Conservation (phyloP, 2,113 vertebrate genomes). For the Mesitornis unicolor region DNA sequence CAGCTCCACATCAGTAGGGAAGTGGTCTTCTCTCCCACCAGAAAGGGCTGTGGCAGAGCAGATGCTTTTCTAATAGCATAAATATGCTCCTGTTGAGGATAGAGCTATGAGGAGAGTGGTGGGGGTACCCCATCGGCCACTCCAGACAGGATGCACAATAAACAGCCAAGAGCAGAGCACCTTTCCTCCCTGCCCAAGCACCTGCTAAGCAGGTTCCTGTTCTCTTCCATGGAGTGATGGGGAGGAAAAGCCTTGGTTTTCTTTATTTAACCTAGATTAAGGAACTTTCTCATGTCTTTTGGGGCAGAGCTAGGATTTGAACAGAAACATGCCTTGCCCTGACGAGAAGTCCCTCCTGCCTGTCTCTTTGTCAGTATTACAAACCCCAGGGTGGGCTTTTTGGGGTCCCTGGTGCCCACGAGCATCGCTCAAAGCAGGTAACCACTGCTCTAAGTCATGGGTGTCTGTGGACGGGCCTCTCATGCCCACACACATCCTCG, state of each 20-base stretch:
- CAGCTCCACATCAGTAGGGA: rapidly evolving
- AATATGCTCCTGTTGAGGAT: not conserved
- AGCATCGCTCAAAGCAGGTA: not conserved
- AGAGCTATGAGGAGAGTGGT: not conserved
- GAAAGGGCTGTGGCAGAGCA: not conserved
- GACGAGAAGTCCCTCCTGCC: not conserved
- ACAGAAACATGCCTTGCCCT: not conserved
- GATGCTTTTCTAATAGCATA: not conserved
- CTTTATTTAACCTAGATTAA: not conserved
- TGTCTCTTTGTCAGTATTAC: not conserved
- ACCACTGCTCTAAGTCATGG: not conserved
- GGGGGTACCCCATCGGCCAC: too few relatives aligned
- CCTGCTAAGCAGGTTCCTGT: too few relatives aligned
- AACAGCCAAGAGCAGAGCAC: not conserved
- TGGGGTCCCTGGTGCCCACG: rapidly evolving
- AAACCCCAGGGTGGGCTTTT: not conserved
- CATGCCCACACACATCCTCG: too few relatives aligned
- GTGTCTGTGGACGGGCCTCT: not conserved
- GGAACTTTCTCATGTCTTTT: not conserved
- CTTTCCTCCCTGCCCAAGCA: not conserved
- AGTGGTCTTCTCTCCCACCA: not conserved
- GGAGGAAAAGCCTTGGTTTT: not conserved
- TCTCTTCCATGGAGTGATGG: not conserved
- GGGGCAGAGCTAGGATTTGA: not conserved
- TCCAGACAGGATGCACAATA: rapidly evolving